Evolutionary conservation across 2,113 vertebrate genomes (phyloP), one percentile per base, ranked within the genome.

Genomic region (Petrocephalus zakoni): DNA sequence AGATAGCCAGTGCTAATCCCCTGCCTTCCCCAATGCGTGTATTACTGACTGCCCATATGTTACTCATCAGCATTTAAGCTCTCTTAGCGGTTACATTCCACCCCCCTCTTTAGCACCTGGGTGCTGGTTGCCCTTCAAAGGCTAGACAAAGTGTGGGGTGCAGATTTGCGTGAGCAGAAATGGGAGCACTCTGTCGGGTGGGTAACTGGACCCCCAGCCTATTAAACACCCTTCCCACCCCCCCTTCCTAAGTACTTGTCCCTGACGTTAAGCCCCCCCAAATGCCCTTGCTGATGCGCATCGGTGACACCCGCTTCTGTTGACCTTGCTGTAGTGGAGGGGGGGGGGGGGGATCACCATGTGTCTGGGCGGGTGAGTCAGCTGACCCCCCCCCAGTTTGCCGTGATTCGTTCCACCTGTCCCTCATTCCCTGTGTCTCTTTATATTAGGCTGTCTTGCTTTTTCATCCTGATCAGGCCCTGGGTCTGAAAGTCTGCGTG

Each of bases 351-450:
- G n/a, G 46, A 25, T 52, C 46, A 10, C 46, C 82, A 49, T 85
- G 7, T 47, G 21, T 47, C 49, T 29, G 34, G 29, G 72, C 2
- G 72, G 13, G 72, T 75, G 68, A 75, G 29, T 17, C 68, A 37
- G 68, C 25, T 75, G 68, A 37, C 68, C 68, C 68, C 29, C 51
- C 29, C 42, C 46, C 46, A 83, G 11, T 15, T 52, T 84, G 82
- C 82, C 22, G n/a, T 85, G 82, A 85, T 49, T 85, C 82, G 51
- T 52, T 85, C 49, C 82, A 85, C 72, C 72, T 78, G 72, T 78
- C 37, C 72, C 72, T 37, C 72, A 78, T 78, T 78, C 72, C 19
- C 72, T n/a, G n/a, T 78, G 72, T 78, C 72, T 42, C 72, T 42
- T 78, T 78, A 42, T 42, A 42, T 78, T 78, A 78, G 34, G 29